These are phyloP conservation scores for Cheumatopsyche charites DNA, from an alignment of 1,140 invertebrate species.

Conservation along the genomic window DNA sequence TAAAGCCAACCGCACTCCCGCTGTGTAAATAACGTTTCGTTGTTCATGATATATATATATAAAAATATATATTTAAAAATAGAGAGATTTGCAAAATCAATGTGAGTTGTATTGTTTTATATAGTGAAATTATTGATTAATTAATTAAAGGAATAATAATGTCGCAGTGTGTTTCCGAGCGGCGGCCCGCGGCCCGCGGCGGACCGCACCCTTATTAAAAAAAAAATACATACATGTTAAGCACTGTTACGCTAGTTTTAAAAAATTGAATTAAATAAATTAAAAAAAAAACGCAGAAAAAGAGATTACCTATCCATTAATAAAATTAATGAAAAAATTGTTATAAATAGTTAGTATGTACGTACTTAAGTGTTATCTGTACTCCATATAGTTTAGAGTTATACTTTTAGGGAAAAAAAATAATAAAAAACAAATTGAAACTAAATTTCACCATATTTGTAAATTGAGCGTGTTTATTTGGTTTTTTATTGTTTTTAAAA, in stretches of 20 bases:
- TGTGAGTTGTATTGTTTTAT: conserved; percentile 50
- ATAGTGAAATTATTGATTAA: conserved; percentile 46
- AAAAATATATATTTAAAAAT: conserved; percentile 16
- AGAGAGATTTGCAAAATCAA: conserved; percentile 26
- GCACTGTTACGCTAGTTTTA: conserved; percentile 52
- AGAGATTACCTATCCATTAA: conserved; percentile 51
- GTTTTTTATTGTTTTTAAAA: background rate
- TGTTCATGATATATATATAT: conserved; percentile 43
- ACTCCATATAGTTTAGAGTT: conserved; percentile 54
- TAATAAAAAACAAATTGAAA: conserved; percentile 18
- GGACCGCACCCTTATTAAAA: conserved; percentile 36
- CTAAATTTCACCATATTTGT: background rate
- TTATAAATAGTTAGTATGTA: conserved; percentile 53
- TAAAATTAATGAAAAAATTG: conserved; percentile 51
- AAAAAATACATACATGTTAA: conserved; percentile 46
- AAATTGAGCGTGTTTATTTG: background rate
- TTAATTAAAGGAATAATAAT: background rate
- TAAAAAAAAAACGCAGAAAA: conserved; percentile 43
- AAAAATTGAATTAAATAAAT: background rate
- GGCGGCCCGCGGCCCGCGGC: conserved; percentile 36
- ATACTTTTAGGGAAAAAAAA: conserved; percentile 46
- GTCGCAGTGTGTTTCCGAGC: conserved; percentile 30
- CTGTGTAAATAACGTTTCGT: conserved; percentile 50
- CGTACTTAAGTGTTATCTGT: conserved; percentile 56
- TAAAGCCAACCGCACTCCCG: conserved; percentile 29